These are phyloP conservation scores for Phoenicopterus ruber DNA, from an alignment of 2,113 vertebrate genomes.

Conservation along the genomic window DNA sequence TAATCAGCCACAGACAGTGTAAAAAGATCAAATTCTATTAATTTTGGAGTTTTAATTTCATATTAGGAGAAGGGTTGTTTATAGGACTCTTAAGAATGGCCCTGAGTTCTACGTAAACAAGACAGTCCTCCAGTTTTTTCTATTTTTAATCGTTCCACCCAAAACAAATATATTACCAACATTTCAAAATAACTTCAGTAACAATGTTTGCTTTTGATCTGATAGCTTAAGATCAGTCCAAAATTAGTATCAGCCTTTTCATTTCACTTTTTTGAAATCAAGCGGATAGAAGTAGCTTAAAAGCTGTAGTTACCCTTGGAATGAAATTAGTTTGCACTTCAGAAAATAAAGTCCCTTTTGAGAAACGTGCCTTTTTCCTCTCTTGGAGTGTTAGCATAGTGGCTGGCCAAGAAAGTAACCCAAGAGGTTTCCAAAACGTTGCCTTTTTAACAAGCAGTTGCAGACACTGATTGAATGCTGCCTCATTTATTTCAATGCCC, in stretches of 20 bases:
- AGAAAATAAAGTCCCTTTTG: conserved; percentile 12
- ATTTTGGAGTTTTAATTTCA: neutral
- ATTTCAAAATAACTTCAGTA: neutral
- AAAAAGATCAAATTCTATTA: neutral
- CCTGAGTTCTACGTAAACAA: neutral
- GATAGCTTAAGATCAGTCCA: neutral
- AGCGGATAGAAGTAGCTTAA: neutral
- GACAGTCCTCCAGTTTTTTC: neutral
- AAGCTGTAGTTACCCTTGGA: neutral
- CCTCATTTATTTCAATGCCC: neutral
- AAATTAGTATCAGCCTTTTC: neutral
- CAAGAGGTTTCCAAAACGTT: conserved; percentile 5
- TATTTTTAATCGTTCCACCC: neutral
- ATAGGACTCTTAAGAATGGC: neutral
- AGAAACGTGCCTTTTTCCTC: neutral
- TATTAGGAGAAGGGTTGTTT: neutral
- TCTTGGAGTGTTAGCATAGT: neutral
- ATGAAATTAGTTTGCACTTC: conserved; percentile 10
- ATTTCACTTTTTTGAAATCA: neutral
- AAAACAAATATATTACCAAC: neutral
- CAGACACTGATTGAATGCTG: neutral
- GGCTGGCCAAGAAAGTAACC: neutral
- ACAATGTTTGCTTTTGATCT: conserved; percentile 12
- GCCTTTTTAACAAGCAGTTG: conserved; percentile 7
- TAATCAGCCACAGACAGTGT: neutral